Conservation (phyloP, 2,113 vertebrate species). For the Onychorhynchus coronatus region DNA sequence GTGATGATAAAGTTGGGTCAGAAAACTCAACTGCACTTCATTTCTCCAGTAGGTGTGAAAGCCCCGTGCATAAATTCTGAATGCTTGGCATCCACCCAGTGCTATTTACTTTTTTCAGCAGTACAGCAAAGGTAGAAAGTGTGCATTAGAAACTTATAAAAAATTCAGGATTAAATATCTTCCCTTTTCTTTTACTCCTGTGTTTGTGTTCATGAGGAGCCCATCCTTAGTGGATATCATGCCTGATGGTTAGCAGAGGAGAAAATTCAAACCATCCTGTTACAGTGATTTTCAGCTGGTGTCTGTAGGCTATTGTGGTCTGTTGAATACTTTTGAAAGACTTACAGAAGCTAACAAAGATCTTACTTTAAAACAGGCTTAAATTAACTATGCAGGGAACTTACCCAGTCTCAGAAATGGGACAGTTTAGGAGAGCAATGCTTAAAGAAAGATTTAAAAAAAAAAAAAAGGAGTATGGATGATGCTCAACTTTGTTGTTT, state of each 20-base stretch:
- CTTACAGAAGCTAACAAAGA: neutral
- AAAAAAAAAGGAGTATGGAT: neutral
- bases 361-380: neutral
- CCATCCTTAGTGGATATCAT: neutral
- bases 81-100: neutral
- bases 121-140: neutral
- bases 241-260: neutral
- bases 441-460: neutral
- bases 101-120: neutral
- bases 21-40: neutral
- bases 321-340: neutral
- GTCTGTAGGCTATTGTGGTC: neutral
- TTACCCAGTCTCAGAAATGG: neutral
- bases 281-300: neutral
- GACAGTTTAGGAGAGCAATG: neutral
- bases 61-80: neutral
- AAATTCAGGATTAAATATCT: neutral
- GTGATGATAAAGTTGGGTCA: neutral
- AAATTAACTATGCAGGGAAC: neutral
- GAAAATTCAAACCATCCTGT: neutral
- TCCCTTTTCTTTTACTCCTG: neutral
- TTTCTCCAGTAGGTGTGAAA: neutral
- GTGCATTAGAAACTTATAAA: neutral
- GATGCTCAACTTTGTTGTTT: neutral
- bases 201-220: neutral